Percentiles rank a stretch among this genome's conserved stretches.
Evolutionary conservation across 1,140 invertebrate genomes (phyloP).

Genomic region (Callitettix versicolor): DNA sequence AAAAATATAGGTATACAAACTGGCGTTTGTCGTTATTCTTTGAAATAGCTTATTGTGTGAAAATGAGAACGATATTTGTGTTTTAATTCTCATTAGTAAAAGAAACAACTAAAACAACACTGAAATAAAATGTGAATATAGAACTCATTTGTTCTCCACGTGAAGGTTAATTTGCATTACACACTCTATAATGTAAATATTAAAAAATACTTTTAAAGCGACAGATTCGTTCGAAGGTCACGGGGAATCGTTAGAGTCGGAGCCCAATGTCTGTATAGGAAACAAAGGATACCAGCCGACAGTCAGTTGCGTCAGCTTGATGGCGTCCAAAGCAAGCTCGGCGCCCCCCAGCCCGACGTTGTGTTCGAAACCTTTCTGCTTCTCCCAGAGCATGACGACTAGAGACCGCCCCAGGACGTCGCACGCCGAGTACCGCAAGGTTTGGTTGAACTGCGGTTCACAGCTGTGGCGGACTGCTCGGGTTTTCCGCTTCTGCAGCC

Average conservation of each 20-base stretch:
- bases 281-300: constrained; percentile 84
- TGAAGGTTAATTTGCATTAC: too few relatives aligned
- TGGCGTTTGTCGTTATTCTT: too few relatives aligned
- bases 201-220: too few relatives aligned
- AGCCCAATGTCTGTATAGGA: constrained; percentile 59
- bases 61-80: too few relatives aligned
- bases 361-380: constrained; percentile 74
- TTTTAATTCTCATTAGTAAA: too few relatives aligned
- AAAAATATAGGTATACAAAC: too few relatives aligned
- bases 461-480: constrained; percentile 62
- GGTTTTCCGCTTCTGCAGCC: constrained; percentile 85
- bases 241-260: constrained; percentile 58
- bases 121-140: too few relatives aligned
- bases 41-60: too few relatives aligned
- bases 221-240: constrained; percentile 15
- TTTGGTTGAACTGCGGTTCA: constrained; percentile 77
- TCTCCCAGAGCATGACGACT: constrained; percentile 83
- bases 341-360: constrained; percentile 78
- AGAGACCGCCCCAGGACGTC: constrained; percentile 75
- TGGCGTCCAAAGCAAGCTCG: constrained; percentile 67
- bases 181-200: too few relatives aligned
- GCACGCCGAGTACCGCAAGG: constrained; percentile 72
- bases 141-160: too few relatives aligned
- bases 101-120: too few relatives aligned
- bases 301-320: constrained; percentile 64